Evolutionary conservation across 2,797 vertebrate genomes (phyloP), one percentile per base, ranked within the genome.

Genomic region (Enteromius mattozi): DNA sequence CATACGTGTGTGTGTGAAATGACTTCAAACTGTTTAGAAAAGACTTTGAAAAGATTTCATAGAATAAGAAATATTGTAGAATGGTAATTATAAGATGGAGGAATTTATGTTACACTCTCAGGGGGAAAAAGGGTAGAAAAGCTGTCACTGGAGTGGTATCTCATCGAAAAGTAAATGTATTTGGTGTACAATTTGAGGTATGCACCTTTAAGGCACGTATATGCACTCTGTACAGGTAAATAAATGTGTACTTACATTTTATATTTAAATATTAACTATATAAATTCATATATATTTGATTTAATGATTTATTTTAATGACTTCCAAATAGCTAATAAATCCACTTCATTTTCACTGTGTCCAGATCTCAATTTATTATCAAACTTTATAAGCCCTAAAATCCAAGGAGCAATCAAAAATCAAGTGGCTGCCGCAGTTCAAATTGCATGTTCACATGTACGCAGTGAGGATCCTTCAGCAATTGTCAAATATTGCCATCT

Each of bases 401-500:
- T 45, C 5, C n/a, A 16, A 8, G 24, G 7, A 42, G 40, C 21
- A 45, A 45, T 65, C 0, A 30, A 63, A 63, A 30, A 63, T 63
- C 13, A 30, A 63, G 61, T 16, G 27, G 61, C 61, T 63, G 14
- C 6, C 14, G 14, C 61, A 65, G 12, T 30, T 65, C 24, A 63
- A 0, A 45, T 10, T 9, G 14, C 40, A 47, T 4, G 21, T 24
- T 37, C 8, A 1, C 27, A 7, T 2, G 70, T 6, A 65, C 40
- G 21, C 14, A 13, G 2, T 33, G 8, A 12, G 9, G 19, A 0
- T 33, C 59, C 42, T 68, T 21, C 13, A 68, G 33, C 24, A 77
- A 80, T n/a, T 80, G 77, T 54, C n/a, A 70, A 82, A 37, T 66
- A 84, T 19, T 83, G 86, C 92, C 94, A 88, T 70, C 93, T 92